Evolutionary conservation across 2,113 vertebrate genomes (phyloP).

Genomic region (Pterocles burchelli): DNA sequence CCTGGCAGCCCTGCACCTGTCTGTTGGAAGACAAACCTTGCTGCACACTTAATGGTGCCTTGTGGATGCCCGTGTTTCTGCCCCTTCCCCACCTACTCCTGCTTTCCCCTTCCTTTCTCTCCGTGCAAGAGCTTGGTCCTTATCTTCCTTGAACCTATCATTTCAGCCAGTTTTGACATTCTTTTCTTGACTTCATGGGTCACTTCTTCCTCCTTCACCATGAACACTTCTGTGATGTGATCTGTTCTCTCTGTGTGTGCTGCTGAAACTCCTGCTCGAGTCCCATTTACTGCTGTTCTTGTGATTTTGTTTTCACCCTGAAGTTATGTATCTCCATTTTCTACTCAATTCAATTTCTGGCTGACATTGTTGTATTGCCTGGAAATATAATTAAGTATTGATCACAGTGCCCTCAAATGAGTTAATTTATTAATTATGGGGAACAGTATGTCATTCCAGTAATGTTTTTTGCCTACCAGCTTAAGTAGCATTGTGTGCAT

Average conservation of each 20-base stretch:
- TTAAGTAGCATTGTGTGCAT: accelerated
- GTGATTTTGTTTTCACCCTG: background rate
- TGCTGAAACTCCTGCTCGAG: background rate
- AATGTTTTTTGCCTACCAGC: background rate
- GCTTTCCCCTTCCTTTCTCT: background rate
- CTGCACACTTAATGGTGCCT: background rate
- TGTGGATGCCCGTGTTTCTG: background rate
- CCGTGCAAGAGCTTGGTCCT: background rate
- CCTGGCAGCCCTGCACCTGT: background rate
- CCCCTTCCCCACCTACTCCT: background rate
- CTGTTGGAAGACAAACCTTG: background rate
- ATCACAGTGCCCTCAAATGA: background rate
- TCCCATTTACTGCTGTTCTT: background rate
- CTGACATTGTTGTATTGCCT: background rate
- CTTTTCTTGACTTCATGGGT: background rate
- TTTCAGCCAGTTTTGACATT: background rate
- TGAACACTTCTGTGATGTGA: background rate
- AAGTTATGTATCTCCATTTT: background rate
- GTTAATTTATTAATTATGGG: slow-evolving; percentile 12
- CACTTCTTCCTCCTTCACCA: background rate
- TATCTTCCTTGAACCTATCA: background rate
- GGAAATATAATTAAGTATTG: slow-evolving; percentile 42
- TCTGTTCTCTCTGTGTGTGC: background rate
- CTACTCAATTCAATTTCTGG: background rate
- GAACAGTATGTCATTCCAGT: background rate